These are phyloP conservation scores for Brotula barbata DNA, from an alignment of 2,797 vertebrate genomes.

Conservation along the genomic window DNA sequence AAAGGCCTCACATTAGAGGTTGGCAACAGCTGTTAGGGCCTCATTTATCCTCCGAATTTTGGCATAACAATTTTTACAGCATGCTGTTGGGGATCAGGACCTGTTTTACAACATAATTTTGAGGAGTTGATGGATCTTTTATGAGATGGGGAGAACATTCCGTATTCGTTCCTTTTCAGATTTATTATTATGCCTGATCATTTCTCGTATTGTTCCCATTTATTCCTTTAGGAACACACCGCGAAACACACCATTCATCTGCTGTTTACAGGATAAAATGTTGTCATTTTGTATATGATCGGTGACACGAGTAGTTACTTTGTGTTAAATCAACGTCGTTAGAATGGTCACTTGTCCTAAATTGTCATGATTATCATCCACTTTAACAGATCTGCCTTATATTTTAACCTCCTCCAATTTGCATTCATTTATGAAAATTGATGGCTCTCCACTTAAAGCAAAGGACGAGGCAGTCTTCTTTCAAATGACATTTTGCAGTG, in stretches of 20 bases:
- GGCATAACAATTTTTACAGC: background rate
- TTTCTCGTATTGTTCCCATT: no score
- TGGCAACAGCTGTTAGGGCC: background rate
- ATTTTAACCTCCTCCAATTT: conserved; percentile 33
- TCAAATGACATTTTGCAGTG: conserved; percentile 51
- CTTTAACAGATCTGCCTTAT: conserved; percentile 12
- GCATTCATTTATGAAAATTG: conserved; percentile 44
- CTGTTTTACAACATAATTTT: no score
- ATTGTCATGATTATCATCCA: conserved; percentile 16
- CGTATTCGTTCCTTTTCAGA: no score
- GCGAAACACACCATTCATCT: no score
- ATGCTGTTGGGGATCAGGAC: background rate
- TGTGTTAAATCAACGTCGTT: no score
- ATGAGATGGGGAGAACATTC: no score
- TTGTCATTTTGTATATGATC: no score
- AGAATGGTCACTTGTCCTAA: conserved; percentile 8
- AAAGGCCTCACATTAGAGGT: background rate
- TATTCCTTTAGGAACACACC: no score
- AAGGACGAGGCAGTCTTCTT: conserved; percentile 31
- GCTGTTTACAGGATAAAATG: no score
- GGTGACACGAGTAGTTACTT: no score
- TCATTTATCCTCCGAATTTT: background rate
- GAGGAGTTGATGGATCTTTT: no score
- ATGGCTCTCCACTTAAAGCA: conserved; percentile 41
- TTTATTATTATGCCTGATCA: no score